Evolutionary conservation across 2,888 invertebrate genomes (phyloP).

Genomic region (Cheilosia urbana): DNA sequence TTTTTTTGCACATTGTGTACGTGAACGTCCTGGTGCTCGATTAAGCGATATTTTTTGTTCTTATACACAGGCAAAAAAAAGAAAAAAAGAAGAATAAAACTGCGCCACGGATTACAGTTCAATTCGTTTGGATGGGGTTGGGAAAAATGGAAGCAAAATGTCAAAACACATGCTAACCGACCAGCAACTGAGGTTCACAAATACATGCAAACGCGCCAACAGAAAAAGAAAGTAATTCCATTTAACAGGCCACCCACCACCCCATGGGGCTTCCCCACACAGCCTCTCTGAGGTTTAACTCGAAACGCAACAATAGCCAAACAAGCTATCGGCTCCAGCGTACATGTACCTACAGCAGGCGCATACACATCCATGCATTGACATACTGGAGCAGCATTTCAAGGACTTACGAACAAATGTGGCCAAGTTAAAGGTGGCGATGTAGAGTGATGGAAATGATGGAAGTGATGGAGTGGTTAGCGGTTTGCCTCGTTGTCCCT

Average conservation of each 20-base stretch:
- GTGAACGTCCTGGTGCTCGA: conserved; percentile 12
- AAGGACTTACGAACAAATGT: conserved; percentile 44
- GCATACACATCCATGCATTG: background rate
- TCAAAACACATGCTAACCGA: conserved; percentile 46
- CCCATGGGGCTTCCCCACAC: conserved; percentile 23
- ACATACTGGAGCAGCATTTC: background rate
- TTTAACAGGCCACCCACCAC: conserved; percentile 23
- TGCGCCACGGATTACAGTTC: conserved; percentile 48
- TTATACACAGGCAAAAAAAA: conserved; percentile 8
- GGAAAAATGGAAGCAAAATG: conserved; percentile 36
- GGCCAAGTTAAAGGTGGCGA: conserved; percentile 45
- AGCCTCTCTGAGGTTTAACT: conserved; percentile 30
- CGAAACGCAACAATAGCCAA: conserved; percentile 60
- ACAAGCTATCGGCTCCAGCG: conserved; percentile 5
- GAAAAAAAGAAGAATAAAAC: too few species aligned
- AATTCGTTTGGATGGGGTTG: conserved; percentile 33
- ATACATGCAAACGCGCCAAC: background rate
- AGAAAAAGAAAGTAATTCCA: conserved; percentile 42
- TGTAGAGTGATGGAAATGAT: conserved; percentile 53
- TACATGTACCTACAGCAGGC: background rate
- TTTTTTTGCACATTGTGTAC: background rate
- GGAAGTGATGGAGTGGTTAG: conserved; percentile 63
- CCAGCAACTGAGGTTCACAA: conserved; percentile 1
- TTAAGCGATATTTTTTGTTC: conserved; percentile 22
- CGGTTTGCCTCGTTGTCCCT: conserved; percentile 24